Percentiles rank a stretch among this genome's conserved stretches.
These are phyloP conservation scores for Strigops habroptila DNA, from an alignment of 2,113 vertebrate genomes.

Conservation along the genomic window DNA sequence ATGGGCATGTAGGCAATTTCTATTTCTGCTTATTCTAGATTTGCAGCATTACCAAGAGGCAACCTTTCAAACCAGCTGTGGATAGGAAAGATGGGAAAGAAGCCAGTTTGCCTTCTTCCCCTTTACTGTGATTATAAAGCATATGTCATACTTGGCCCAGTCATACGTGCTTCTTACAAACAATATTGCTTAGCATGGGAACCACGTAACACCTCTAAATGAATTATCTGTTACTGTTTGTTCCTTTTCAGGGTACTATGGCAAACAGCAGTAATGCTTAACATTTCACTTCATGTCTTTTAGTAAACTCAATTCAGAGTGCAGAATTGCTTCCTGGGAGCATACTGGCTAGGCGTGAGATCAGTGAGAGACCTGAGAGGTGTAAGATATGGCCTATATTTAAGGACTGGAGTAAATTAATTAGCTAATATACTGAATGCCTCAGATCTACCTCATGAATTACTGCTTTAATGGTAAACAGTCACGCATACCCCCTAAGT, in stretches of 20 bases:
- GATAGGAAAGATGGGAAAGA: neutral
- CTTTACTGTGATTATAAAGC: neutral
- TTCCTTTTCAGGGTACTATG: neutral
- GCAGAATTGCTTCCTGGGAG: neutral
- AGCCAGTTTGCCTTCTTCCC: neutral
- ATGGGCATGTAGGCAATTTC: neutral
- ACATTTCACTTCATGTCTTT: neutral
- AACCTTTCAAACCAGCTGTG: neutral
- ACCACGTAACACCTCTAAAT: neutral
- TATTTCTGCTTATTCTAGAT: neutral
- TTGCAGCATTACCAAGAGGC: neutral
- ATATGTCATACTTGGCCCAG: neutral
- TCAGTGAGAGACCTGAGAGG: neutral
- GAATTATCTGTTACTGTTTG: neutral
- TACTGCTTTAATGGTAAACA: neutral
- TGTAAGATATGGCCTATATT: neutral
- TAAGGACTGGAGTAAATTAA: neutral
- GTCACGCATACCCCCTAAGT: neutral
- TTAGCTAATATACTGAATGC: neutral
- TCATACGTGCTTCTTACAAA: neutral
- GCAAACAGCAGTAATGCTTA: neutral
- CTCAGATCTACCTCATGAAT: neutral
- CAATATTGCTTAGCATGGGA: neutral
- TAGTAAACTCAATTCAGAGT: neutral
- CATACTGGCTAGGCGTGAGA: neutral